phyloP scores from a whole-genome alignment of 2,888 invertebrate genomes.

The Lobophora halterata region DNA sequence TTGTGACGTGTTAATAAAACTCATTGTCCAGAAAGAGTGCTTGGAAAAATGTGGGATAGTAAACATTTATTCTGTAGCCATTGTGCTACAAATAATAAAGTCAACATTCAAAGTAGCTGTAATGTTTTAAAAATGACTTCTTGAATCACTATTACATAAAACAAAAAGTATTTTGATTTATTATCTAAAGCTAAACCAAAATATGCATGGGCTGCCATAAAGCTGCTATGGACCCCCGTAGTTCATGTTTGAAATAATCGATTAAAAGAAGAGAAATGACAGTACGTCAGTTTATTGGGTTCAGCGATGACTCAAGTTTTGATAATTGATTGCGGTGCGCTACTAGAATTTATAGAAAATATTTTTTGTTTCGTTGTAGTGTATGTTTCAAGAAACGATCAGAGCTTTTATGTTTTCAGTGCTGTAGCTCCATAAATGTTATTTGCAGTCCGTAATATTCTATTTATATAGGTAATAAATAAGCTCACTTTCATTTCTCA shows the following conservation, averaged over 20 bases:
- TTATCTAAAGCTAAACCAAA: conserved; percentile 56
- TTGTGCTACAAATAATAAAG: conserved; percentile 49
- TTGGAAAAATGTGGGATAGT: conserved; percentile 59
- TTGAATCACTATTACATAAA: conserved; percentile 18
- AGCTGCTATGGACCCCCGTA: conserved; percentile 66
- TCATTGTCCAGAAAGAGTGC: conserved; percentile 66
- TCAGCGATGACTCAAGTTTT: conserved; percentile 73
- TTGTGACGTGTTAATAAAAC: conserved; percentile 75
- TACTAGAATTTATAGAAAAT: conserved; percentile 74
- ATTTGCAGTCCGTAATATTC: too few species aligned
- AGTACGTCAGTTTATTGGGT: conserved; percentile 70
- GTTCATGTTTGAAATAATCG: conserved; percentile 76
- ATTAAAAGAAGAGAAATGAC: conserved; percentile 79
- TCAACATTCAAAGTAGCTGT: too few species aligned
- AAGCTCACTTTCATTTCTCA: too few species aligned
- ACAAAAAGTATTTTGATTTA: conserved; percentile 60
- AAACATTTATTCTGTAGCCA: conserved; percentile 54
- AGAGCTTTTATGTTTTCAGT: conserved; percentile 20
- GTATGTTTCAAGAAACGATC: conserved; percentile 48
- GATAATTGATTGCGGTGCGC: conserved; percentile 74
- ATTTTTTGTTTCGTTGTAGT: conserved; percentile 53
- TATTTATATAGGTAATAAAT: too few species aligned
- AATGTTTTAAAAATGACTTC: too few species aligned
- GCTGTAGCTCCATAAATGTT: too few species aligned
- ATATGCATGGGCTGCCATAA: conserved; percentile 49